A percentile compares a stretch with the other conserved stretches of the same genome.
phyloP scores from a whole-genome alignment of 2,113 vertebrate genomes.

The Cynoglossus semilaevis region DNA sequence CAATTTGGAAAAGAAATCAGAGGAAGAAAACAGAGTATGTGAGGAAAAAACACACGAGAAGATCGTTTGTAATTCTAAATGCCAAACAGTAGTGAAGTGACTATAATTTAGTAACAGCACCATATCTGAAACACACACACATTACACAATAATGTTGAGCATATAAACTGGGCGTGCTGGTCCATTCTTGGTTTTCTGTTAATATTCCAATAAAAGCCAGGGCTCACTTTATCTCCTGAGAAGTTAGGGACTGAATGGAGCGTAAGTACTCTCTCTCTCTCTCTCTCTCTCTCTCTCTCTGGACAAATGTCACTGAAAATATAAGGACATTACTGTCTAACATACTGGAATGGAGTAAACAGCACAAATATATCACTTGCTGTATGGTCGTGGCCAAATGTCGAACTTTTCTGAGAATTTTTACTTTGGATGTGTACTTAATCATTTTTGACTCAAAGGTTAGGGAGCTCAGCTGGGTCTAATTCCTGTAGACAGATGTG shows the following conservation, averaged over 20 bases:
- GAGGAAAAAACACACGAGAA: too few species aligned
- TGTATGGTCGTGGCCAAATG: conserved; percentile 6
- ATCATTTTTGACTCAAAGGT: conserved; percentile 37
- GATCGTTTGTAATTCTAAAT: too few species aligned
- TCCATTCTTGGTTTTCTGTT: conserved; percentile 2
- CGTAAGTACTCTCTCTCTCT: conserved; percentile 3
- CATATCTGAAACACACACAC: too few species aligned
- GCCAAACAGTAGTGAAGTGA: too few species aligned
- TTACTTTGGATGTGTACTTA: not conserved
- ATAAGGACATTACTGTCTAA: conserved; percentile 15
- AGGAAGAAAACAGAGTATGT: too few species aligned
- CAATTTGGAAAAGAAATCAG: too few species aligned
- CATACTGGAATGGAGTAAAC: conserved; percentile 34
- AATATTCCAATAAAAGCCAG: conserved; percentile 11
- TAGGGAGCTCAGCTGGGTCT: conserved; percentile 18
- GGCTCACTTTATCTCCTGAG: conserved; percentile 1
- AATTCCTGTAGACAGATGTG: conserved; percentile 17
- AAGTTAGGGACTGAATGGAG: conserved; percentile 2
- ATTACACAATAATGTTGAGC: too few species aligned
- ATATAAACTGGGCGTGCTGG: too few species aligned
- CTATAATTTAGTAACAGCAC: too few species aligned
- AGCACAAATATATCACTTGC: conserved; percentile 12
- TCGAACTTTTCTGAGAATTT: conserved; percentile 4
- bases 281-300: too few species aligned
- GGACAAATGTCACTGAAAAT: conserved; percentile 14